Evolutionary conservation across 2,797 vertebrate genomes (phyloP).

Genomic region (Acipenser transmontanus): DNA sequence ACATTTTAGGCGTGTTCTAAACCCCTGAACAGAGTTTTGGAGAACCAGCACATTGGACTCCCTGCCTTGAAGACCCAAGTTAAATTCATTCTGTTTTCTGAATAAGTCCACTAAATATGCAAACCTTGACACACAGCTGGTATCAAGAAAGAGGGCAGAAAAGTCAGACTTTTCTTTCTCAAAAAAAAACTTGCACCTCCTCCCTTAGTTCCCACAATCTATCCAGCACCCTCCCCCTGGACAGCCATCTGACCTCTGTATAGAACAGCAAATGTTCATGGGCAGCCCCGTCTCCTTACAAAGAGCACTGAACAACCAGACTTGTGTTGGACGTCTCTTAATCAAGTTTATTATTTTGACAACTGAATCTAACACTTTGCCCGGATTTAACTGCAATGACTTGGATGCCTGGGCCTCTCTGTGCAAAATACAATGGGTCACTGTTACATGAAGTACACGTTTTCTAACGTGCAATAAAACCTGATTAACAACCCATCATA

Average conservation of each 20-base stretch:
- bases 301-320: conserved; percentile 14
- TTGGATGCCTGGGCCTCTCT: conserved; percentile 15
- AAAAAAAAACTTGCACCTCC: not conserved
- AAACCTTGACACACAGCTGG: conserved; percentile 1
- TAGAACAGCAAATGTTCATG: conserved; percentile 17
- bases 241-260: conserved; percentile 14
- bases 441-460: conserved; percentile 10
- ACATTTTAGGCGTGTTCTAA: conserved; percentile 7
- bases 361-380: conserved; percentile 11
- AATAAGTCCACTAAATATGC: conserved; percentile 17
- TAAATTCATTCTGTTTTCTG: conserved; percentile 8
- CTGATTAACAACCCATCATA: conserved; percentile 8
- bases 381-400: conserved; percentile 9
- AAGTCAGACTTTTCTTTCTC: conserved; percentile 5
- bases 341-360: conserved; percentile 16
- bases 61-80: conserved; percentile 12
- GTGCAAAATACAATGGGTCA: not conserved
- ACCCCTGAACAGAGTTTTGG: conserved; percentile 5
- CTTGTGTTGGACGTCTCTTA: conserved; percentile 10
- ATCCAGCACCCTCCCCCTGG: conserved; percentile 2
- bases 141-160: conserved; percentile 3
- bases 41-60: conserved; percentile 3
- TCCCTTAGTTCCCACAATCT: conserved; percentile 11
- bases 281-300: conserved; percentile 11
- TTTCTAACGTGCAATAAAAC: conserved; percentile 11